These are phyloP conservation scores for Cheilosia soror DNA, from an alignment of 2,888 invertebrate species.

Conservation along the genomic window DNA sequence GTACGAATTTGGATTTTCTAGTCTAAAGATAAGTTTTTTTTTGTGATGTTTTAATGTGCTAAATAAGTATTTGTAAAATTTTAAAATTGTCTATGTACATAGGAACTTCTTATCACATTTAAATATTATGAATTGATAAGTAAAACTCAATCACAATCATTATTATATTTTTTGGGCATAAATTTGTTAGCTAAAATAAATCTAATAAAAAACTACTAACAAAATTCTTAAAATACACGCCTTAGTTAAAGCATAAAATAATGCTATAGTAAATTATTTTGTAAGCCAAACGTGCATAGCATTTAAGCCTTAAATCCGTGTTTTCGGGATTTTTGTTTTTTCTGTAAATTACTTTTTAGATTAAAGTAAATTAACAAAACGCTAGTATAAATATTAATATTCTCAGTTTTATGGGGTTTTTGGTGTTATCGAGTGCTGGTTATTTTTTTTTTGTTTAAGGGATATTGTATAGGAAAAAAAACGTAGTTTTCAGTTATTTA, in stretches of 20 bases:
- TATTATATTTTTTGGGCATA: constrained; percentile 46
- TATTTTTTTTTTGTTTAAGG: constrained; percentile 31
- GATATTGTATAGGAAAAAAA: constrained; percentile 28
- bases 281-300: constrained; percentile 38
- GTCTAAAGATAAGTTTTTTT: constrained; percentile 37
- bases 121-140: constrained; percentile 35
- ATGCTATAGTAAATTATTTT: constrained; percentile 20
- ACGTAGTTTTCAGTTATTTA: constrained; percentile 31
- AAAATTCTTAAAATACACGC: constrained; percentile 41
- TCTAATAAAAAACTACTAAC: constrained; percentile 13
- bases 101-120: constrained; percentile 72
- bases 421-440: constrained; percentile 55
- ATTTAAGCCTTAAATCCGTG: constrained; percentile 34
- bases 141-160: constrained; percentile 62
- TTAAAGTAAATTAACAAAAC: constrained; percentile 51
- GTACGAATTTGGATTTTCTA: constrained; percentile 38
- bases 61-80: constrained; percentile 60
- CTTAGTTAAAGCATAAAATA: constrained; percentile 46
- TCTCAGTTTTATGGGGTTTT: constrained; percentile 21
- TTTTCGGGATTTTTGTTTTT: background rate
- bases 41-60: constrained; percentile 12
- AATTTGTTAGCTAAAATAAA: constrained; percentile 43
- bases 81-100: constrained; percentile 51
- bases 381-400: constrained; percentile 38
- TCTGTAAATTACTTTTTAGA: background rate